Evolutionary conservation across 2,888 invertebrate genomes (phyloP).

Genomic region (Cordilura impudica): DNA sequence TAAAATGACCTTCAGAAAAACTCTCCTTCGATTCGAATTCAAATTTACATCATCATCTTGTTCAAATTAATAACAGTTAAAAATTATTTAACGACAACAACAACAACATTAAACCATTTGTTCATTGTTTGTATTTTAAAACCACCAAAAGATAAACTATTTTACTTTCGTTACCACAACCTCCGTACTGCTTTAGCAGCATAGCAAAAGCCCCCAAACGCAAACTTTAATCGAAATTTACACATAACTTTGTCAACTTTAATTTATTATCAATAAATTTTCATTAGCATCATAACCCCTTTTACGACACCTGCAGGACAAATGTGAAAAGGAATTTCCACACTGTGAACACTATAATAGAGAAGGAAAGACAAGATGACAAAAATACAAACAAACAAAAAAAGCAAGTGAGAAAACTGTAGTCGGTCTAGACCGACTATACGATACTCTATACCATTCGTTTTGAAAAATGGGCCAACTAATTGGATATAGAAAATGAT

Average conservation of each 20-base stretch:
- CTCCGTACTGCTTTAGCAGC: background rate
- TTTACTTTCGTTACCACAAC: conserved; percentile 8
- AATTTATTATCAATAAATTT: conserved; percentile 76
- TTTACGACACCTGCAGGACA: conserved; percentile 61
- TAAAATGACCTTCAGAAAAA: background rate
- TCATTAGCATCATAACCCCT: conserved; percentile 72
- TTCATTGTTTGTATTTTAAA: conserved; percentile 10
- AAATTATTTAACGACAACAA: background rate
- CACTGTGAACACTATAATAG: conserved; percentile 22
- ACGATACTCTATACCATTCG: no score
- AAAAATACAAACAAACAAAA: conserved; percentile 9
- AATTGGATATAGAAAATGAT: no score
- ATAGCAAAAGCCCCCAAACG: background rate
- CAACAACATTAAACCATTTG: background rate
- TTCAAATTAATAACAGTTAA: background rate
- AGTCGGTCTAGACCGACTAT: no score
- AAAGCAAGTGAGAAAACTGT: background rate
- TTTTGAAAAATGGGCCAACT: no score
- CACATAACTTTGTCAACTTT: conserved; percentile 67
- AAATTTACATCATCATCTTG: background rate
- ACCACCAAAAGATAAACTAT: conserved; percentile 41
- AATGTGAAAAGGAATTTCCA: conserved; percentile 45
- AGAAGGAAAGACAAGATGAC: conserved; percentile 22
- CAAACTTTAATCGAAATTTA: conserved; percentile 57
- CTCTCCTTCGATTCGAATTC: background rate